Base-by-base conservation (phyloP, 2,797 vertebrate genomes). In the Rhinichthys osculus region DNA sequence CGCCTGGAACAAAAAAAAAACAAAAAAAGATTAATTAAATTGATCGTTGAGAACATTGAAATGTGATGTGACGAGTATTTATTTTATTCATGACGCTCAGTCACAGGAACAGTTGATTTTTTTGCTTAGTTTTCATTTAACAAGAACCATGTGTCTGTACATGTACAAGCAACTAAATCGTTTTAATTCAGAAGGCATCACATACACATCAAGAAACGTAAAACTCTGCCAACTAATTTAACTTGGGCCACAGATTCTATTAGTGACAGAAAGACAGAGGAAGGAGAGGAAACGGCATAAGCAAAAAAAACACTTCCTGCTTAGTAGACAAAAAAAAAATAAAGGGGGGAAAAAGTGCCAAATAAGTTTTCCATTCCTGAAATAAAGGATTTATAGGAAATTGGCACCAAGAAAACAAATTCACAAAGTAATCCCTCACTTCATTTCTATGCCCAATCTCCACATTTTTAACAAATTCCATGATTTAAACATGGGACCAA, bases 261-360 rank as follows among this genome's bases (percentile, higher is more conserved):
- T 42, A 76, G 23, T 77, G 16, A 73, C 40, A 81, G 27, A 64
- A 16, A 30, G 71, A 19, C 47, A 84, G 33, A 87, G 59, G 50
- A 77, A 82, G 44, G 7, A 13, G 52, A 73, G 84, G 78, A 76
- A 82, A 81, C 35, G 0, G 21, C 35, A 69, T 86, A 85, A 87
- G 86, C 86, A 82, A 35, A 17, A 85, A 67, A 47, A 76, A n/a
- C 27, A 7, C 72, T 86, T 87, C 84, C 88, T 84, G 84, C 67
- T 73, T 78, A 50, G 57, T 59, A 64, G 44, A 72, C 81, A 84
- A 81, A 70, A 3, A 81, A 1, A 23, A 59, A 52, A n/a, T n/a
- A n/a, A 50, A 33, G 30, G 35, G 35, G 35, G 35, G 35, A 50
- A 9, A 35, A 54, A 72, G 2, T 57, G 64, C 10, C 35, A 70